These are phyloP conservation scores for Silurus lanzhouensis DNA, from an alignment of 2,797 vertebrate genomes.

Conservation along the genomic window DNA sequence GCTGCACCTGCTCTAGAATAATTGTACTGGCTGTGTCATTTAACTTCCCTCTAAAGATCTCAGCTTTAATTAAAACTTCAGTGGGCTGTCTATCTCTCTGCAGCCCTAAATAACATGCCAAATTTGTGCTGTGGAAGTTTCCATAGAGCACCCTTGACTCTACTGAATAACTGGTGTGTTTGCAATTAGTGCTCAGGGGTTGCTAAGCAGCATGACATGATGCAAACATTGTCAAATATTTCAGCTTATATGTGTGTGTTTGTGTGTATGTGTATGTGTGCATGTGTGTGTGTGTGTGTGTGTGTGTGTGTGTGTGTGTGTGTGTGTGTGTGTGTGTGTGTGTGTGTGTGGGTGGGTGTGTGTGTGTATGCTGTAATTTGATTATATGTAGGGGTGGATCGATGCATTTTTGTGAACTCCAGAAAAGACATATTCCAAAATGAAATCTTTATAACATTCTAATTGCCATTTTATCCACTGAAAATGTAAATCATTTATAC, in stretches of 20 bases:
- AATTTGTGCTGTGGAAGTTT: constrained; percentile 43
- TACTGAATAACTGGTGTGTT: constrained; percentile 28
- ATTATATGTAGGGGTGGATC: background rate
- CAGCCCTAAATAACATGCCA: constrained; percentile 53
- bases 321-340: background rate
- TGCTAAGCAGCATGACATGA: constrained; percentile 53
- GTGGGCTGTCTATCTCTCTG: constrained; percentile 40
- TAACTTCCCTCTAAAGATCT: constrained; percentile 60
- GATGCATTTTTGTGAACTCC: background rate
- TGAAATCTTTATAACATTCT: background rate
- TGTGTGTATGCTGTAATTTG: constrained; percentile 37
- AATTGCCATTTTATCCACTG: background rate
- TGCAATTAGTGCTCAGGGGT: constrained; percentile 42
- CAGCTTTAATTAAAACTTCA: constrained; percentile 62
- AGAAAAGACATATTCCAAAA: too few species aligned
- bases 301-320: constrained; percentile 41
- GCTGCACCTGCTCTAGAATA: constrained; percentile 57
- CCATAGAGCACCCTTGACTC: constrained; percentile 29
- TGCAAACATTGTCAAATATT: constrained; percentile 58
- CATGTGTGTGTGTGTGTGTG: constrained; percentile 30
- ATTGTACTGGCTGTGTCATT: constrained; percentile 51
- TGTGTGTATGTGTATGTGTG: background rate
- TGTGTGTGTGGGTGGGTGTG: background rate
- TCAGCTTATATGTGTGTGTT: constrained; percentile 30
- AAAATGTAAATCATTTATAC: too few species aligned